Percentiles rank a stretch among this genome's conserved stretches.
Conservation (phyloP, 1,140 invertebrate species). For the Reticulitermes speratus region DNA sequence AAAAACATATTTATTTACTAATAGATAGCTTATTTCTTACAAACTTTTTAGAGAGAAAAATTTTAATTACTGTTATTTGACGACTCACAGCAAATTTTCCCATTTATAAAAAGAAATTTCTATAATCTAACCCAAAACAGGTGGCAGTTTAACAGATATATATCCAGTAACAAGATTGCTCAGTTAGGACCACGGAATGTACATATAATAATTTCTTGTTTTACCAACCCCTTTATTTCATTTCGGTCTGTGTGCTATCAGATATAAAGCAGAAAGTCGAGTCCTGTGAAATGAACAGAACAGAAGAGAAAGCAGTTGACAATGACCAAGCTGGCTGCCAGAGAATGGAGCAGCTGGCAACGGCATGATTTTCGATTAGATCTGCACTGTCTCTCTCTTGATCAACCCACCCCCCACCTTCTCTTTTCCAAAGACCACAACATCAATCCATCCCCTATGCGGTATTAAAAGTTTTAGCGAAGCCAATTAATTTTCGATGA, state of each 20-base stretch:
- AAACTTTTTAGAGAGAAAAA: too few species aligned
- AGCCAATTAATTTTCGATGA: constrained; percentile 19
- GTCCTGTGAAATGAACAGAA: not conserved
- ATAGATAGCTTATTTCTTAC: too few species aligned
- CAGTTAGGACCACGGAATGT: too few species aligned
- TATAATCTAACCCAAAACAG: too few species aligned
- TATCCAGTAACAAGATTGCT: too few species aligned
- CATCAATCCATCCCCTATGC: not conserved
- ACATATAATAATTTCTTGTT: not conserved
- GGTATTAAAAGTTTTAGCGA: constrained; percentile 13
- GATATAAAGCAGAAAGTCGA: not conserved
- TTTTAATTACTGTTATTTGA: too few species aligned
- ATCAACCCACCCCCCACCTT: not conserved
- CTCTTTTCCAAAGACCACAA: not conserved
- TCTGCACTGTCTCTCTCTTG: not conserved
- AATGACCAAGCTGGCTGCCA: not conserved
- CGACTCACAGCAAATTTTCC: too few species aligned
- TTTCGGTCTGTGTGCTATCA: not conserved
- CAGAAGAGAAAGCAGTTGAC: not conserved
- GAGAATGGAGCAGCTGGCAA: not conserved
- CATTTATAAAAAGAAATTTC: too few species aligned
- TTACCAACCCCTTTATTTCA: not conserved
- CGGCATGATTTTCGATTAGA: not conserved
- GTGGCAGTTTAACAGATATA: too few species aligned
- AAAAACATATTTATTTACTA: too few species aligned